Conservation (phyloP, 2,797 vertebrate species). For the Pseudochirops corinnae region DNA sequence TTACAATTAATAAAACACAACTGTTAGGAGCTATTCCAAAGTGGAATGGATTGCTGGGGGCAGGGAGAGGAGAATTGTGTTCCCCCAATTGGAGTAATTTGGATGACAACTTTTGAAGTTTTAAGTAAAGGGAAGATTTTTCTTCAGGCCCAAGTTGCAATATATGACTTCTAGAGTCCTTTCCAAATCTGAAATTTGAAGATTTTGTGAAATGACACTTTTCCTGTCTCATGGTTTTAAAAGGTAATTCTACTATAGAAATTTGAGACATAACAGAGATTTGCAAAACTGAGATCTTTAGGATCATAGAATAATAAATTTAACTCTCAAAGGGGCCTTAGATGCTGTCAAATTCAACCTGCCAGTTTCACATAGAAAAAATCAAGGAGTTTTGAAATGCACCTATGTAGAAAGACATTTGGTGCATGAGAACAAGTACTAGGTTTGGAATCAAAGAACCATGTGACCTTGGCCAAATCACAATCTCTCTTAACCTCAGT, state of each 20-base stretch:
- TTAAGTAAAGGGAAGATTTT: background rate
- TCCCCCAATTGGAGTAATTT: background rate
- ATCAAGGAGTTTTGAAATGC: background rate
- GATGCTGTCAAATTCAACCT: background rate
- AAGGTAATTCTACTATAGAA: slow-evolving; percentile 36
- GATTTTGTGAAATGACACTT: background rate
- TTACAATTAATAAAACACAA: background rate
- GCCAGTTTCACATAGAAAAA: background rate
- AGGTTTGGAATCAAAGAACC: background rate
- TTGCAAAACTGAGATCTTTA: background rate
- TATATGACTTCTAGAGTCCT: background rate
- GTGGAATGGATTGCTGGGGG: background rate
- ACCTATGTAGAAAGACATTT: background rate
- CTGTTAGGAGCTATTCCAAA: background rate
- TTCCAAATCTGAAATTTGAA: background rate
- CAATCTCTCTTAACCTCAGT: background rate
- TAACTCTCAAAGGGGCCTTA: background rate
- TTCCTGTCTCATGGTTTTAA: background rate
- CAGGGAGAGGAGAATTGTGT: background rate
- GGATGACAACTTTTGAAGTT: background rate
- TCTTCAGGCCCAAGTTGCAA: background rate
- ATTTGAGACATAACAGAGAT: slow-evolving; percentile 9
- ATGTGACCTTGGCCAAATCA: background rate
- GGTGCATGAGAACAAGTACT: background rate
- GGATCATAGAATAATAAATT: background rate